Evolutionary conservation across 2,797 vertebrate species (phyloP).

Genomic region (Caiman crocodilus): DNA sequence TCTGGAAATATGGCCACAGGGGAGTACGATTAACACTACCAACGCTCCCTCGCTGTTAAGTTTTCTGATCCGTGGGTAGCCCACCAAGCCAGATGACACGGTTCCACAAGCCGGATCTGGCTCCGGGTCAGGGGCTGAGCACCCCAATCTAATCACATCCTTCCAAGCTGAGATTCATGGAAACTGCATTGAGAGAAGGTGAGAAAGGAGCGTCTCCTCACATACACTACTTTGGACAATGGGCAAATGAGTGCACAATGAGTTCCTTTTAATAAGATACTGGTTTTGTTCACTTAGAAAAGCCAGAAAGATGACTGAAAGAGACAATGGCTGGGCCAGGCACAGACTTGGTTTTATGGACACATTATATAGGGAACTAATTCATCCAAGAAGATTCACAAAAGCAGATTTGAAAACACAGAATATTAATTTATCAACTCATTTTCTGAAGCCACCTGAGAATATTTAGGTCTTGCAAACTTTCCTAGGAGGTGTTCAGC

Average conservation of each 20-base stretch:
- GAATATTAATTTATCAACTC: not conserved
- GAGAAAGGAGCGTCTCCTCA: too few relatives aligned
- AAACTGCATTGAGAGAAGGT: not conserved
- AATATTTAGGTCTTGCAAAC: rapidly evolving
- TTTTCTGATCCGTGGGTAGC: too few relatives aligned
- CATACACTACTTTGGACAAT: not conserved
- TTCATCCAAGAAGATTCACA: not conserved
- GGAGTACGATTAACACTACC: too few relatives aligned
- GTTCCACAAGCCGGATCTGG: too few relatives aligned
- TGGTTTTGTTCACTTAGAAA: not conserved
- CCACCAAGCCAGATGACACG: too few relatives aligned
- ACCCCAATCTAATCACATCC: not conserved
- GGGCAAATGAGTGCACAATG: not conserved
- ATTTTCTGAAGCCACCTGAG: rapidly evolving
- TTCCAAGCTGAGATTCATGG: not conserved
- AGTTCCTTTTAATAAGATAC: not conserved
- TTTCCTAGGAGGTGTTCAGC: rapidly evolving
- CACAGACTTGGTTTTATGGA: not conserved
- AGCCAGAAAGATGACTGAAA: not conserved
- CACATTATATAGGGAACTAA: rapidly evolving
- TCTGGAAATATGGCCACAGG: too few relatives aligned
- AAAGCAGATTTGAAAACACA: not conserved
- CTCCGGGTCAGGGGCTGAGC: too few relatives aligned
- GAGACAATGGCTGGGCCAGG: rapidly evolving
- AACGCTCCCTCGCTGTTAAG: too few relatives aligned